Base-by-base conservation (phyloP, 2,797 vertebrate species). In the Chelon labrosus region DNA sequence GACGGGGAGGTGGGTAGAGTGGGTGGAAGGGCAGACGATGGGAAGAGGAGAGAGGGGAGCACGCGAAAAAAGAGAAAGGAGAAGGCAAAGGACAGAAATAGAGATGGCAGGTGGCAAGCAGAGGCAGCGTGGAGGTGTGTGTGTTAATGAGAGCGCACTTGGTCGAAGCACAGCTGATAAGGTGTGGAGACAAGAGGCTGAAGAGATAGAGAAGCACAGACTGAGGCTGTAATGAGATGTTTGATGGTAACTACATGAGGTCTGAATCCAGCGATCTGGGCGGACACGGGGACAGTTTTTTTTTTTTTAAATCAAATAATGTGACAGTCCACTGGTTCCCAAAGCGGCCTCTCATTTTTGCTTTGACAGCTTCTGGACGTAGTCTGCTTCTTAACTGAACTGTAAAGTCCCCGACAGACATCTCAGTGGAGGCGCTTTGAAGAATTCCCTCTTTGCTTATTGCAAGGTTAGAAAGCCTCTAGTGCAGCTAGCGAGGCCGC, bases 121-220 rank as follows among this genome's bases (percentile, higher is more conserved):
- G 55, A 65, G 20, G 56, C 39, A 66, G 61, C 25, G 35, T 47
- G 38, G 50, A 56, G 53, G 64, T 37, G 56, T 76, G 71, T 78
- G 66, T 74, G 75, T 72, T 72, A 78, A 82, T 79, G 65, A 82
- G 63, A 14, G 37, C 17, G 69, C 20, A 22, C 19, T 25, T 22
- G 63, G 64, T 55, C 60, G 25, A 25, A 64, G 51, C 17, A 39
- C 56, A 64, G 65, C 53, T 75, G 75, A 69, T 20, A 46, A 54
- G 27, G 56, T 65, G 62, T n/a, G 47, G 52, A 73, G 51, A 72
- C 25, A 10, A 47, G 41, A 68, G 57, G 4, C 2, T 1, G 56
- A 41, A 58, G 56, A 27, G 6, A 46, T 17, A 38, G 8, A 46
- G 31, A 14, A 8, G 2, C 2, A 27, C 50, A 64, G 12, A 19